Conservation (phyloP, 35 echinoderm and acorn worm genomes). For the Ptychodera flava region DNA sequence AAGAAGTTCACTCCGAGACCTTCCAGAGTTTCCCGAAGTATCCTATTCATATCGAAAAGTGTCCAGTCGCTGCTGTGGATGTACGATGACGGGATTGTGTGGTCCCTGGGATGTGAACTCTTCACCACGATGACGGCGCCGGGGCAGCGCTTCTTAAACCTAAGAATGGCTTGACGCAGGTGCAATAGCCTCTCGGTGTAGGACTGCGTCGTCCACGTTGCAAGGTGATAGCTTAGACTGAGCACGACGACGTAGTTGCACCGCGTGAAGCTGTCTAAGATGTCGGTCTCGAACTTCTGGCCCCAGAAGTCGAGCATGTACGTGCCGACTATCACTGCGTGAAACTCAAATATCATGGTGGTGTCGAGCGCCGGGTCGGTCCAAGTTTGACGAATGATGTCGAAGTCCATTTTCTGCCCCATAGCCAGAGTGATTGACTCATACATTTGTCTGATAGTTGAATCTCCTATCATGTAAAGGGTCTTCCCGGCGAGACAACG, state of each 20-base stretch:
- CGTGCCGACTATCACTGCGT: constrained; percentile 17
- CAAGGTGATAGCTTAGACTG: constrained; percentile 27
- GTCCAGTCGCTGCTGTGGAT: not conserved
- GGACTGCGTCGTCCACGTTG: constrained; percentile 21
- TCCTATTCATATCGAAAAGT: constrained; percentile 24
- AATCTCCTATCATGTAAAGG: constrained; percentile 29
- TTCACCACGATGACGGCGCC: constrained; percentile 29
- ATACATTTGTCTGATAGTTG: constrained; percentile 18
- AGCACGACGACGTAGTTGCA: constrained; percentile 38
- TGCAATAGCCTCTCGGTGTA: constrained; percentile 31
- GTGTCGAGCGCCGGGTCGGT: not conserved
- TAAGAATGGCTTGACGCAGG: constrained; percentile 21
- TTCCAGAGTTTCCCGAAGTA: constrained; percentile 9
- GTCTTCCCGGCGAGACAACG: constrained; percentile 13
- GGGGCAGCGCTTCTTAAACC: constrained; percentile 23
- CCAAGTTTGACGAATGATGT: not conserved
- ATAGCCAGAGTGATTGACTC: not conserved
- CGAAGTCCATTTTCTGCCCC: not conserved
- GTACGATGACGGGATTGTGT: not conserved
- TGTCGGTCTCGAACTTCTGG: constrained; percentile 25
- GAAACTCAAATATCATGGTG: constrained; percentile 36
- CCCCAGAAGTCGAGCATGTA: not conserved
- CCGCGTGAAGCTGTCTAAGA: constrained; percentile 23
- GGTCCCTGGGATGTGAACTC: constrained; percentile 35
- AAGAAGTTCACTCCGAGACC: constrained; percentile 16